Percentiles rank a stretch among this genome's conserved stretches.
These are phyloP conservation scores for Liasis olivaceus DNA, from an alignment of 2,797 vertebrate species.

Conservation along the genomic window DNA sequence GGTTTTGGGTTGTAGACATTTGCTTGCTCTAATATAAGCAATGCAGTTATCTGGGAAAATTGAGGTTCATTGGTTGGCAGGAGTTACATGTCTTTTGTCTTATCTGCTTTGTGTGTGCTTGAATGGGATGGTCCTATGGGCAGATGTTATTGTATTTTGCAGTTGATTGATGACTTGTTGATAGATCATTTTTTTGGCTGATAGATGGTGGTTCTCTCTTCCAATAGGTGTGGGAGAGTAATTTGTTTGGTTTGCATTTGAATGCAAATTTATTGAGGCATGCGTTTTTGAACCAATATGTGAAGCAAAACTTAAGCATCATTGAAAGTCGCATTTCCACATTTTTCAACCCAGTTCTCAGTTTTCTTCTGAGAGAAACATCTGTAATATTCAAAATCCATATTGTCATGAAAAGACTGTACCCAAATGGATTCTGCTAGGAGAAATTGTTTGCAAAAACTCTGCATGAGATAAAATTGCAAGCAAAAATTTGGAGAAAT, in stretches of 20 bases:
- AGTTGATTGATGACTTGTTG: not conserved
- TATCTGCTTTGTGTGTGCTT: too few relatives aligned
- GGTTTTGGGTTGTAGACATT: too few relatives aligned
- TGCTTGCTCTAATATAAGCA: too few relatives aligned
- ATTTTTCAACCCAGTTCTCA: not conserved
- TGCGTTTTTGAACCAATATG: not conserved
- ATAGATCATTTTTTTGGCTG: not conserved
- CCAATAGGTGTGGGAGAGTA: not conserved
- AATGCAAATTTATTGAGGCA: not conserved
- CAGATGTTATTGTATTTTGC: not conserved
- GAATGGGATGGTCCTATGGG: too few relatives aligned
- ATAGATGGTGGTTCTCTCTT: not conserved
- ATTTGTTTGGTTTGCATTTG: not conserved
- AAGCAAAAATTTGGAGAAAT: not conserved
- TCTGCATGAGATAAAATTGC: not conserved
- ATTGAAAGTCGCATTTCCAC: not conserved
- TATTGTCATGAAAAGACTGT: not conserved
- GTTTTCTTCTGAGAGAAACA: not conserved
- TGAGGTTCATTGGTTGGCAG: too few relatives aligned
- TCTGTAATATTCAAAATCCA: not conserved
- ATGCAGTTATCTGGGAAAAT: too few relatives aligned
- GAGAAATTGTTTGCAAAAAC: not conserved
- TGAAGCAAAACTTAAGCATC: not conserved
- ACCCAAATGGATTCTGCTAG: not conserved
- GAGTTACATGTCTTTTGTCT: too few relatives aligned